These are phyloP conservation scores for Orchesella cincta DNA, from an alignment of 1,140 invertebrate species.

Conservation along the genomic window DNA sequence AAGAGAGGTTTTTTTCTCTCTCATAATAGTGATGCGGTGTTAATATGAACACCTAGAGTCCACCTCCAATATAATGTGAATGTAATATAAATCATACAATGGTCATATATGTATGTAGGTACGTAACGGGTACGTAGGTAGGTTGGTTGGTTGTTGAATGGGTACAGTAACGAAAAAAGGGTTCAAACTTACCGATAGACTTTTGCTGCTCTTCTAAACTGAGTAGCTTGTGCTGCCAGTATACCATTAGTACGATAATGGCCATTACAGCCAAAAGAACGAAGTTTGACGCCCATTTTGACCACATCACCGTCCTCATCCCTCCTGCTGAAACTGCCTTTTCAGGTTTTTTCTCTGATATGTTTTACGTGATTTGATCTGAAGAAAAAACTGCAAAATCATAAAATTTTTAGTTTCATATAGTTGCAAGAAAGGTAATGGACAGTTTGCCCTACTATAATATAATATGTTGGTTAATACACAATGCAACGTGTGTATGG, in stretches of 20 bases:
- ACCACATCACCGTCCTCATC: slow-evolving; percentile 50
- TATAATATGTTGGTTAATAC: neutral
- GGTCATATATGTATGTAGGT: no score
- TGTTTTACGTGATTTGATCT: neutral
- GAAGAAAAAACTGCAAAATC: neutral
- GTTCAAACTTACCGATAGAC: slow-evolving; percentile 38
- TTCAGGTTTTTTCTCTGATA: neutral
- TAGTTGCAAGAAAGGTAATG: neutral
- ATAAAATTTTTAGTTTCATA: neutral
- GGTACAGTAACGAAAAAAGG: no score
- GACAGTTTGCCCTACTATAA: neutral
- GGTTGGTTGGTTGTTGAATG: no score
- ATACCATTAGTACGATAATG: slow-evolving; percentile 46
- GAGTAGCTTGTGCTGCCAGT: slow-evolving; percentile 49
- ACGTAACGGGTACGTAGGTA: no score
- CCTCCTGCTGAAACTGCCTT: slow-evolving; percentile 28
- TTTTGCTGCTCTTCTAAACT: slow-evolving; percentile 46
- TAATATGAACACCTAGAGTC: neutral
- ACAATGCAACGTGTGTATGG: no score
- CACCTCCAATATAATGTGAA: neutral
- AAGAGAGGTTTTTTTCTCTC: neutral
- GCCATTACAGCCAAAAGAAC: slow-evolving; percentile 42
- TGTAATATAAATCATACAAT: no score
- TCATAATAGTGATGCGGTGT: neutral
- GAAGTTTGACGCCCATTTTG: slow-evolving; percentile 49